Evolutionary conservation across 2,888 invertebrate genomes (phyloP), one percentile per base, ranked within the genome.

Genomic region (Acleris emargana): DNA sequence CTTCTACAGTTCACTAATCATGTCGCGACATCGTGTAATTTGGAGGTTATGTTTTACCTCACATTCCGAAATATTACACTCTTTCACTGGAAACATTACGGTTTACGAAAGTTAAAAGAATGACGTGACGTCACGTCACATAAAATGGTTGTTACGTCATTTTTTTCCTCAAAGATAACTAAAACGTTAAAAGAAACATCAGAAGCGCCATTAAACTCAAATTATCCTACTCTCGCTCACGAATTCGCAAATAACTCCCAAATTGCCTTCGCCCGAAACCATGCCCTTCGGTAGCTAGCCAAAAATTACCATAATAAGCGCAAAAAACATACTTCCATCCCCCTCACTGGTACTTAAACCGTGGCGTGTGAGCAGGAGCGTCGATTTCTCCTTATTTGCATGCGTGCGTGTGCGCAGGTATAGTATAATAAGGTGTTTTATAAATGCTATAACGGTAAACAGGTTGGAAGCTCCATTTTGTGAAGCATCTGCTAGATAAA

Each of bases 381-480:
- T 71, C 69, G 62, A 70, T 73, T 68, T 62, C 54, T 69, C 67
- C 73, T 78, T 74, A 82, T 84, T 81, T 82, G 81, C 86, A 86
- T 73, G 76, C 73, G 77, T 79, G 79, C 69, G 70, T 67, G 72
- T 64, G 68, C 72, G 69, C 73, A 80, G 76, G 73, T 22, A 49
- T 84, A 84, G 73, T 22, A 49, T 84, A 84, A 84, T 83, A 86
- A 83, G 83, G 74, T 74, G 80, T 80, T 84, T 79, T 81, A 76
- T 79, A 73, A 73, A 72, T 76, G 70, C 73, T 79, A 79, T 84
- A 86, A 83, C 86, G 81, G 82, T 76, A 69, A 67, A 50, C n/a
- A 45, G 61, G 11, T 49, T 63, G 20, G 20, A 32, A 13, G n/a
- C 45, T 43, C 28, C 16, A 42, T 61, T 47, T 38, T 42, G 38